phyloP scores from a whole-genome alignment of 2,797 vertebrate species.

The Spinibarbus caldwelli region DNA sequence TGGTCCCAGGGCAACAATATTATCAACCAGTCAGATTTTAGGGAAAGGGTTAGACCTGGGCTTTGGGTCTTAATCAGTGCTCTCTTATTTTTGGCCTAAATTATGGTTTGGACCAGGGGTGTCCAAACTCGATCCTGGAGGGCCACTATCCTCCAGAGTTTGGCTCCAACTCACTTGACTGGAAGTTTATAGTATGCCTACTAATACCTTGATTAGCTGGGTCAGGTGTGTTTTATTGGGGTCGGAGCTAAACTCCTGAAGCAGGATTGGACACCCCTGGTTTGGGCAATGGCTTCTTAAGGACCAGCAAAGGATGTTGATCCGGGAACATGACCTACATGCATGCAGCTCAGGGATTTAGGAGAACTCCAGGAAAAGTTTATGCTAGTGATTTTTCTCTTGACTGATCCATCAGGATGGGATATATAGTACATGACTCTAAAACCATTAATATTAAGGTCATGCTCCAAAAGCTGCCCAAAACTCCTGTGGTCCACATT shows the following conservation, averaged over 20 bases:
- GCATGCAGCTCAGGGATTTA: not conserved
- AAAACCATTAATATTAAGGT: not conserved
- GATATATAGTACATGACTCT: not conserved
- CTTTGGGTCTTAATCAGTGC: not conserved
- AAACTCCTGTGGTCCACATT: not conserved
- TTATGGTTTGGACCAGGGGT: not conserved
- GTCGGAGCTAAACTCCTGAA: not conserved
- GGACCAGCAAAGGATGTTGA: slow-evolving; percentile 5
- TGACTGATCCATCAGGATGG: slow-evolving; percentile 25
- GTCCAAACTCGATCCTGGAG: not conserved
- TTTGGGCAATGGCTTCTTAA: not conserved
- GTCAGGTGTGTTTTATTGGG: not conserved
- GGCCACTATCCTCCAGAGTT: not conserved
- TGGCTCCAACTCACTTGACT: not conserved
- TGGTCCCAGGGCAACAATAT: not conserved
- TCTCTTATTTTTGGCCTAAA: not conserved
- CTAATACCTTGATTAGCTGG: not conserved
- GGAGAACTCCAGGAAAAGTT: not conserved
- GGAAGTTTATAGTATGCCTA: not conserved
- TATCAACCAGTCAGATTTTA: not conserved
- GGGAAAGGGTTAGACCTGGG: not conserved
- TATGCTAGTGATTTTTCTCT: not conserved
- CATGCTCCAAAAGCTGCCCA: not conserved
- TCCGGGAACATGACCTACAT: not conserved
- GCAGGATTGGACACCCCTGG: not conserved